A percentile compares a stretch with the other conserved stretches of the same genome.
These are phyloP conservation scores for Oncorhynchus clarkii DNA, from an alignment of 2,113 vertebrate species.

Conservation along the genomic window DNA sequence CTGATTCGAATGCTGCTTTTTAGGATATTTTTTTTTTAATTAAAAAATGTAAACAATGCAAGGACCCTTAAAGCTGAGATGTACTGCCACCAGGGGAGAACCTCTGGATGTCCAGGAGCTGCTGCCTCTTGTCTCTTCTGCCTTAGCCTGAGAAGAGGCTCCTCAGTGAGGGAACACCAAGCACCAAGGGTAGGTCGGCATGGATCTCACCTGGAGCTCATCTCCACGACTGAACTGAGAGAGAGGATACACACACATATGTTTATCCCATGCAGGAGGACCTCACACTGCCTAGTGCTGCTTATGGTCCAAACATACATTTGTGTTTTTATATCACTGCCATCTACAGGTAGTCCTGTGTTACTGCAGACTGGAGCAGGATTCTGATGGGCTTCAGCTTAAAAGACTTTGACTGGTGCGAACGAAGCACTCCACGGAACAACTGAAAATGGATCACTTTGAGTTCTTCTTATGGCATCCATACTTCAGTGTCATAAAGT, in stretches of 20 bases:
- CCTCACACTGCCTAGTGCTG: slow-evolving; percentile 18
- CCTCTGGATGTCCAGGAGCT: slow-evolving; percentile 75
- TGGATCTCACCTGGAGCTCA: slow-evolving; percentile 30
- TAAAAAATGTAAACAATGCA: slow-evolving; percentile 77
- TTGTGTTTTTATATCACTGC: slow-evolving; percentile 42
- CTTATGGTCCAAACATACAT: background rate
- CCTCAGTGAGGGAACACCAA: background rate
- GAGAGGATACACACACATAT: slow-evolving; percentile 28
- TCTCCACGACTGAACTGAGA: background rate
- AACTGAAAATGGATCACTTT: background rate
- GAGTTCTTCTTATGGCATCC: slow-evolving; percentile 14
- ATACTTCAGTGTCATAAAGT: slow-evolving; percentile 44
- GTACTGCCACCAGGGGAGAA: slow-evolving; percentile 62
- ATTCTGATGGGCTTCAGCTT: slow-evolving; percentile 64
- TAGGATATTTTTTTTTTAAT: slow-evolving; percentile 31
- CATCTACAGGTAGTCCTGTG: slow-evolving; percentile 48
- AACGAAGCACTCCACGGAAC: slow-evolving; percentile 6
- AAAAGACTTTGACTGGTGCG: background rate
- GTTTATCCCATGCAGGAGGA: background rate
- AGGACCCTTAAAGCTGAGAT: slow-evolving; percentile 58
- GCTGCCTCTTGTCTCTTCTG: slow-evolving; percentile 52
- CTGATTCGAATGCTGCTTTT: slow-evolving; percentile 73
- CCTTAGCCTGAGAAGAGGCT: slow-evolving; percentile 32
- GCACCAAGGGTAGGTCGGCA: slow-evolving; percentile 15
- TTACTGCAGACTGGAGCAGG: slow-evolving; percentile 67